Evolutionary conservation across 2,888 invertebrate species (phyloP).

Genomic region (Morinoia aosen): DNA sequence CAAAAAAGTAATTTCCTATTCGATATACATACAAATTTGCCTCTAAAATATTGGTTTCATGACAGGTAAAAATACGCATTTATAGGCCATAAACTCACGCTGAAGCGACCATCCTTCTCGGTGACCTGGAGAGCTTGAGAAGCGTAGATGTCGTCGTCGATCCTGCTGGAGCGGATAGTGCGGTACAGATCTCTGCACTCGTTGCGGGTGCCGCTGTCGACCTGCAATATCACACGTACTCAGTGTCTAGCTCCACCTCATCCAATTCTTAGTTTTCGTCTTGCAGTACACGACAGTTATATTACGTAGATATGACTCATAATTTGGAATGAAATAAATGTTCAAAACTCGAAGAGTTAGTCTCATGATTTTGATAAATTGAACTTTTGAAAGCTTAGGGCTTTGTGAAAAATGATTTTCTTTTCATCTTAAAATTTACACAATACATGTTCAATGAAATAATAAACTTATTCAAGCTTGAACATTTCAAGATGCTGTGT

Average conservation of each 20-base stretch:
- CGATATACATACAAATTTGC: too few species aligned
- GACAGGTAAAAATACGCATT: background rate
- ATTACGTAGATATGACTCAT: background rate
- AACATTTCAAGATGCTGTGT: too few species aligned
- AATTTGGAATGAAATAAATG: background rate
- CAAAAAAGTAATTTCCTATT: too few species aligned
- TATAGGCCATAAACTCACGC: conserved; percentile 48
- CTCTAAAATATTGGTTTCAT: too few species aligned
- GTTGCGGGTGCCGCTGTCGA: conserved; percentile 59
- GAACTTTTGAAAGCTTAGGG: too few species aligned
- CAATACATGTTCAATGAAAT: too few species aligned
- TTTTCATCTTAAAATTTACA: too few species aligned
- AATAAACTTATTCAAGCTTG: too few species aligned
- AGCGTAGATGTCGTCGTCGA: conserved; percentile 64
- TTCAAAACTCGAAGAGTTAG: background rate
- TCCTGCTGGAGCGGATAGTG: conserved; percentile 62
- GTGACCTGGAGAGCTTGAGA: conserved; percentile 66
- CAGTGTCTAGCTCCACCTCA: background rate
- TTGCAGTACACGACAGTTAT: background rate
- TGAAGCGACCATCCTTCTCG: conserved; percentile 66
- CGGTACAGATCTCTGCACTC: conserved; percentile 63
- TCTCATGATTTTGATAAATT: background rate
- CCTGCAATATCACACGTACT: conserved; percentile 47
- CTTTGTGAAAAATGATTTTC: too few species aligned
- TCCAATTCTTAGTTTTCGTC: background rate